phyloP scores from a whole-genome alignment of 37 sponge, comb jelly and placozoan genomes.

The Ianthella basta region DNA sequence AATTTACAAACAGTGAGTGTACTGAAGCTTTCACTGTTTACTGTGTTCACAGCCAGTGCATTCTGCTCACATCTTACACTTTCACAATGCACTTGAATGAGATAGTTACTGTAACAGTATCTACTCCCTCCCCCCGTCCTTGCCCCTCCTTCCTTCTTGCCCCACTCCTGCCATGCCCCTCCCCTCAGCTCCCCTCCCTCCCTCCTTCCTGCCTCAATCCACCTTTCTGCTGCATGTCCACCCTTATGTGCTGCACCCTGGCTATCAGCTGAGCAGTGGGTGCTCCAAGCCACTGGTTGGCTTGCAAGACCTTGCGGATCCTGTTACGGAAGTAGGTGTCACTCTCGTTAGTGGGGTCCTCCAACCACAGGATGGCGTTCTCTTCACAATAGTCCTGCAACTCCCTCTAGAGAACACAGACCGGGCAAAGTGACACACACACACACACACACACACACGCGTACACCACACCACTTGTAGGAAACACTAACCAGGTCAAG shows the following conservation, averaged over 20 bases:
- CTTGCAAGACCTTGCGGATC: constrained; percentile 35
- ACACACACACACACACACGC: constrained; percentile 49
- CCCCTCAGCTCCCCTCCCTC: background rate
- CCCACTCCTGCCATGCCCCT: background rate
- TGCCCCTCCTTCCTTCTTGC: too few relatives aligned
- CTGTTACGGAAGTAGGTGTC: constrained; percentile 34
- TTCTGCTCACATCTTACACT: too few relatives aligned
- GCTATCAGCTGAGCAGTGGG: constrained; percentile 1
- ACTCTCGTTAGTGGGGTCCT: constrained; percentile 59
- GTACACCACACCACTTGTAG: constrained; percentile 19
- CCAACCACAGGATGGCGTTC: constrained; percentile 60
- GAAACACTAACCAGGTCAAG: constrained; percentile 25
- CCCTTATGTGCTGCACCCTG: background rate
- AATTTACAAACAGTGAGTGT: background rate
- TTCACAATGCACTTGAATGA: too few relatives aligned
- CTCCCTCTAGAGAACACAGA: background rate
- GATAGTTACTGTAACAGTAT: too few relatives aligned
- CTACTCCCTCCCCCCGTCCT: too few relatives aligned
- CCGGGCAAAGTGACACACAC: constrained; percentile 46
- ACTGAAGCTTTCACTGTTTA: too few relatives aligned
- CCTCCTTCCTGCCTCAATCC: background rate
- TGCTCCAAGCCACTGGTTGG: constrained; percentile 19
- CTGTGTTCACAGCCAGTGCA: too few relatives aligned
- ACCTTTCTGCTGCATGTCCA: constrained; percentile 36
- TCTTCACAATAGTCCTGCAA: constrained; percentile 47